phyloP scores from a whole-genome alignment of 2,113 vertebrate genomes.

The Semicossyphus pulcher region DNA sequence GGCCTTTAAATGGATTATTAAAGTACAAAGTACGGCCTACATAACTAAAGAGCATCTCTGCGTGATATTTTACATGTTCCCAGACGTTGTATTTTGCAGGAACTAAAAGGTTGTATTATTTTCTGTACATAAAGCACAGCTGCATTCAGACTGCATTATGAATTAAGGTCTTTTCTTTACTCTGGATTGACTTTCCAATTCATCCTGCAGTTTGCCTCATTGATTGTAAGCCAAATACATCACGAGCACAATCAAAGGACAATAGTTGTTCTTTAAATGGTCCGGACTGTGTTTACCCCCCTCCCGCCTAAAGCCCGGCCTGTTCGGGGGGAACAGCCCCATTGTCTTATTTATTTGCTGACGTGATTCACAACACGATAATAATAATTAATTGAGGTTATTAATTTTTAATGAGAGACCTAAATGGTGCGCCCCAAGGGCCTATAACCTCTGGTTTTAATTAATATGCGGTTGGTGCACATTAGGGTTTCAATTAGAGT shows the following conservation, averaged over 20 bases:
- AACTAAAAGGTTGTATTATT: background rate
- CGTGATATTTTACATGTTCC: too few species aligned
- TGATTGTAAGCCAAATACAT: constrained; percentile 57
- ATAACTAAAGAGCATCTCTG: background rate
- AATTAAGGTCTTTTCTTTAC: too few species aligned
- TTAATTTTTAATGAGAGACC: constrained; percentile 86
- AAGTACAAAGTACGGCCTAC: background rate
- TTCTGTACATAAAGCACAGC: too few species aligned
- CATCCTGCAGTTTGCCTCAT: constrained; percentile 49
- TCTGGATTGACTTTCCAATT: constrained; percentile 41
- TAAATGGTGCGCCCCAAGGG: constrained; percentile 82
- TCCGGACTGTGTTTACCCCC: constrained; percentile 24
- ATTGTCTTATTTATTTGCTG: constrained; percentile 81
- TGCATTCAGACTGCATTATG: too few species aligned
- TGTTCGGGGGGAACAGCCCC: constrained; percentile 23
- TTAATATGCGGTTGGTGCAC: constrained; percentile 84
- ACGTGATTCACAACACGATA: constrained; percentile 80
- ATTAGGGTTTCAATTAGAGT: constrained; percentile 86
- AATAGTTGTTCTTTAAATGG: constrained; percentile 55
- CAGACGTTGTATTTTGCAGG: constrained; percentile 9
- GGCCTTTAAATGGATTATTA: too few species aligned
- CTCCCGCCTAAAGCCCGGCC: constrained; percentile 11
- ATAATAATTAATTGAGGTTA: constrained; percentile 85
- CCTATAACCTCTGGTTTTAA: constrained; percentile 86
- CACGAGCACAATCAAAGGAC: constrained; percentile 25